Evolutionary conservation across 2,888 invertebrate genomes (phyloP).

Genomic region (Polydrusus pterygomalis): DNA sequence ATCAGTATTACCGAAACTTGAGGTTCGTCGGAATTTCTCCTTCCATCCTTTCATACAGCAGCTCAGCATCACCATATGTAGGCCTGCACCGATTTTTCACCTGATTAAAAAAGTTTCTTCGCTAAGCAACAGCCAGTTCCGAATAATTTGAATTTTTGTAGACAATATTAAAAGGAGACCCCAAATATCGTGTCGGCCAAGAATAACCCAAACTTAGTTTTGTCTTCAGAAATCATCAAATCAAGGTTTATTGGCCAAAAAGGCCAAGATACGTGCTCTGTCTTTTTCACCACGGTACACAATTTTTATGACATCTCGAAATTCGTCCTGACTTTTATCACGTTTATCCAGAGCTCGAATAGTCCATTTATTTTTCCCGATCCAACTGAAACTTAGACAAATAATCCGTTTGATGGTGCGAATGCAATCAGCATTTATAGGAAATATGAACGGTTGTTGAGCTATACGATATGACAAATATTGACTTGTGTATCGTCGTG

Average conservation of each 20-base stretch:
- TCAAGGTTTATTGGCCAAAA: constrained; percentile 79
- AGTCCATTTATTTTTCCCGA: constrained; percentile 15
- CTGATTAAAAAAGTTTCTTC: no score
- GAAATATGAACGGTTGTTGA: constrained; percentile 65
- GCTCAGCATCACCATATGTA: no score
- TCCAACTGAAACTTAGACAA: constrained; percentile 52
- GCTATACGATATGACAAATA: constrained; percentile 66
- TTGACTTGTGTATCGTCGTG: constrained; percentile 60
- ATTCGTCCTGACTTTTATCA: constrained; percentile 63
- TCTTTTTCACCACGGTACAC: constrained; percentile 64
- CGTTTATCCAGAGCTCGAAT: constrained; percentile 33
- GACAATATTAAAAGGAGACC: no score
- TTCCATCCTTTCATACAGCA: no score
- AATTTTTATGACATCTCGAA: constrained; percentile 67
- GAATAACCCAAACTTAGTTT: no score
- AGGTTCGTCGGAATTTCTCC: no score
- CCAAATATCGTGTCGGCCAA: no score
- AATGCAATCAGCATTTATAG: constrained; percentile 72
- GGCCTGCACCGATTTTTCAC: no score
- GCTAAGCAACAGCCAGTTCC: no score
- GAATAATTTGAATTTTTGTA: no score
- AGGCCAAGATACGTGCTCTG: constrained; percentile 75
- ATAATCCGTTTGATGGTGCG: constrained; percentile 70
- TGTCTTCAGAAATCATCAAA: constrained; percentile 67
- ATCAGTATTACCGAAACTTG: no score